These are phyloP conservation scores for Eutrigla gurnardus DNA, from an alignment of 2,797 vertebrate species.

Conservation along the genomic window DNA sequence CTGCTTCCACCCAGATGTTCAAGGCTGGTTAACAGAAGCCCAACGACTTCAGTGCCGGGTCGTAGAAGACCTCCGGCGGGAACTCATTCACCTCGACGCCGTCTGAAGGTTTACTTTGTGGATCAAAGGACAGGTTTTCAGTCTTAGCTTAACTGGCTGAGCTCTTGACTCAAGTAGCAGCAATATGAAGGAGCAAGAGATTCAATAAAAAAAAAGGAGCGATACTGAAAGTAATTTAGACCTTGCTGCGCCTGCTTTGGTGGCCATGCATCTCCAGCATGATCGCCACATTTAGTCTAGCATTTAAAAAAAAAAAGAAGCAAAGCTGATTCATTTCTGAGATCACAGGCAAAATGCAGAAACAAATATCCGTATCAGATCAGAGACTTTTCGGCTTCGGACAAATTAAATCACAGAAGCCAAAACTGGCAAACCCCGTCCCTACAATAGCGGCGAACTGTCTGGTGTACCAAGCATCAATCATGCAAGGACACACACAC, in stretches of 20 bases:
- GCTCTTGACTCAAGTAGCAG: constrained; percentile 22
- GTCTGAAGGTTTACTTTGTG: constrained; percentile 16
- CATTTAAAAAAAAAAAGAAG: background rate
- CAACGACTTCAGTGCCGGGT: constrained; percentile 21
- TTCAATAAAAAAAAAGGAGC: constrained; percentile 24
- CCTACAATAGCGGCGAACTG: constrained; percentile 33
- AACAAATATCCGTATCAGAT: constrained; percentile 22
- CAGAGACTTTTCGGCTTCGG: constrained; percentile 22
- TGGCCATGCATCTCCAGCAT: constrained; percentile 18
- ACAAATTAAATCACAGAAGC: constrained; percentile 24
- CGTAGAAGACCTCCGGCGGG: constrained; percentile 17
- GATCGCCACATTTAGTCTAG: constrained; percentile 30
- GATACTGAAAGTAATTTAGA: constrained; percentile 20
- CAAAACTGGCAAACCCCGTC: constrained; percentile 22
- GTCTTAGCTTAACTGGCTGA: constrained; percentile 12
- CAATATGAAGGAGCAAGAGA: constrained; percentile 3
- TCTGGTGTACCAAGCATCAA: constrained; percentile 40
- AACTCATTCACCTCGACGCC: constrained; percentile 1
- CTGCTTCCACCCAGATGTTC: constrained; percentile 62
- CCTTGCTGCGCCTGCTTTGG: constrained; percentile 17
- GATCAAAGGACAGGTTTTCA: constrained; percentile 39
- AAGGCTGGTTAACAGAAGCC: constrained; percentile 47
- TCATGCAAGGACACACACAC: constrained; percentile 42
- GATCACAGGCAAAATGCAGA: constrained; percentile 29
- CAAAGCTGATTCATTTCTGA: constrained; percentile 29